Conservation (phyloP, 1,140 invertebrate genomes). For the Brachionus calyciflorus region DNA sequence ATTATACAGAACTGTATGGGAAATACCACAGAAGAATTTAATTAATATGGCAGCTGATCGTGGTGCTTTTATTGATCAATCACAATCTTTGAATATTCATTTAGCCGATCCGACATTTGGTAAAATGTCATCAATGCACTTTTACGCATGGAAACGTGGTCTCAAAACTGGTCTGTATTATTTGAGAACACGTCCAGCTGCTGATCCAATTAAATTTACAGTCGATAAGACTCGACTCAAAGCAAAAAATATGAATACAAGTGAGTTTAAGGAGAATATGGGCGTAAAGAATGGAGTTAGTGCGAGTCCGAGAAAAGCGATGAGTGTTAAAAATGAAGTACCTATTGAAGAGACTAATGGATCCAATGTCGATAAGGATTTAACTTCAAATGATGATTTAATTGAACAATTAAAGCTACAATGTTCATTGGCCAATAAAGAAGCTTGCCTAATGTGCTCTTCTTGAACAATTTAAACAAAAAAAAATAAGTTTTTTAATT, state of each 20-base stretch:
- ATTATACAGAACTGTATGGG: slow-evolving; percentile 98
- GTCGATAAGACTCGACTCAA: slow-evolving; percentile 75
- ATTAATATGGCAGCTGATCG: slow-evolving; percentile 96
- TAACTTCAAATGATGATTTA: slow-evolving; percentile 35
- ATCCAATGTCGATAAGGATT: neutral
- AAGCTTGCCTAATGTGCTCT: slow-evolving; percentile 75
- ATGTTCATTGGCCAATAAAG: slow-evolving; percentile 84
- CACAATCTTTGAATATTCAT: slow-evolving; percentile 93
- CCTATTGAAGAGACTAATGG: neutral
- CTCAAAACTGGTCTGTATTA: slow-evolving; percentile 99
- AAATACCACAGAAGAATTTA: slow-evolving; percentile 88
- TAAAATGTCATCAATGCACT: slow-evolving; percentile 95
- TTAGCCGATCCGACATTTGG: slow-evolving; percentile 88
- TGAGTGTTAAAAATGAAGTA: neutral
- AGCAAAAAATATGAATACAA: slow-evolving; percentile 38
- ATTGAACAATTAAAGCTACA: slow-evolving; percentile 70
- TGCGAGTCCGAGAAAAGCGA: slow-evolving; percentile 45
- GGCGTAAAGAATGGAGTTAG: slow-evolving; percentile 8
- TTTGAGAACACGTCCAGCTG: slow-evolving; percentile 89
- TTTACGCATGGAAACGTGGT: slow-evolving; percentile 91
- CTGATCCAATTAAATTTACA: slow-evolving; percentile 93
- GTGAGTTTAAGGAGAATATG: slow-evolving; percentile 48
- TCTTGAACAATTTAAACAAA: neutral
- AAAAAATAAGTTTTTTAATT: too few species aligned
- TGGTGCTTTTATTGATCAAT: slow-evolving; percentile 96